These are phyloP conservation scores for Caenorhabditis sp. DNA, from an alignment of 2,888 invertebrate genomes.

Conservation along the genomic window DNA sequence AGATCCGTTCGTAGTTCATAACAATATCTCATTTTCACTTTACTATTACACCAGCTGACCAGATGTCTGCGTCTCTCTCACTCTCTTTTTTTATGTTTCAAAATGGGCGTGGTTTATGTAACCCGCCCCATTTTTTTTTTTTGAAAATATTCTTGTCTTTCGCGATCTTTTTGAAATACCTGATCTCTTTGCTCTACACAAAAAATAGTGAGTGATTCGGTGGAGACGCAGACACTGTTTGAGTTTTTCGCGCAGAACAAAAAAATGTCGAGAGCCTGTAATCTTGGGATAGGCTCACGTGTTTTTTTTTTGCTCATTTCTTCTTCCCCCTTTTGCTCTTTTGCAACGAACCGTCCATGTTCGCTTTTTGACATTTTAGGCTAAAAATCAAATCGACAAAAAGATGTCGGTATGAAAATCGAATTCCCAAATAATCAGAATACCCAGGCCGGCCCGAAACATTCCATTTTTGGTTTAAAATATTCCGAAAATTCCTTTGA, in stretches of 20 bases:
- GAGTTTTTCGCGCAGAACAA: background rate
- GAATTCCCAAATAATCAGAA: no score
- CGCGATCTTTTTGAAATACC: background rate
- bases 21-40: slow-evolving; percentile 18
- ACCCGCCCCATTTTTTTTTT: background rate
- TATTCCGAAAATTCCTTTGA: no score
- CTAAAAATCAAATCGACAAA: no score
- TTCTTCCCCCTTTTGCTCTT: no score
- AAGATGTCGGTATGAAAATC: no score
- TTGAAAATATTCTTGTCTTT: background rate
- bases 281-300: background rate
- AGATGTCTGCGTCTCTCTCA: slow-evolving; percentile 10
- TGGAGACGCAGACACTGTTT: background rate
- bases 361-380: no score
- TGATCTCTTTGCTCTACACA: background rate
- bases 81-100: slow-evolving; percentile 8
- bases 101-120: background rate
- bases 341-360: no score
- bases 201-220: background rate
- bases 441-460: no score
- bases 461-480: no score
- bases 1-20: slow-evolving; percentile 2
- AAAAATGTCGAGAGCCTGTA: background rate
- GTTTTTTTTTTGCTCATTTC: background rate
- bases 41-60: slow-evolving; percentile 28